phyloP scores from a whole-genome alignment of 2,888 invertebrate species.

The Molanna angustata region DNA sequence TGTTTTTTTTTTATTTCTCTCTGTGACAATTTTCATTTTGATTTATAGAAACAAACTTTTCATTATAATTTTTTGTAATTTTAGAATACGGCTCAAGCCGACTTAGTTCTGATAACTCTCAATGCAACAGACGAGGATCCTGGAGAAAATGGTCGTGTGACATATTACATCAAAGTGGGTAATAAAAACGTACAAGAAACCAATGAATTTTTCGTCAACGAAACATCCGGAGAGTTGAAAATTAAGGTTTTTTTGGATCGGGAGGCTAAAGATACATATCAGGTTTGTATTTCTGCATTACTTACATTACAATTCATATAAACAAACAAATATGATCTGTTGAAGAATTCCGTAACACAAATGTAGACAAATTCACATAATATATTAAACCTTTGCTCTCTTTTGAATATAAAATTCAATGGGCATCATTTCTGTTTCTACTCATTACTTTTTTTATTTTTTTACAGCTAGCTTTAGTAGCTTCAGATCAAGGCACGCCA shows the following conservation, averaged over 20 bases:
- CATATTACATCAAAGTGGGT: conserved; percentile 78
- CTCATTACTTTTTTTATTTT: too few relatives aligned
- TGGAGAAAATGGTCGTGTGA: conserved; percentile 80
- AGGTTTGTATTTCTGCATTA: conserved; percentile 38
- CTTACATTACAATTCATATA: background rate
- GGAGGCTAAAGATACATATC: conserved; percentile 57
- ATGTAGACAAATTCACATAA: background rate
- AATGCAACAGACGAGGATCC: conserved; percentile 79
- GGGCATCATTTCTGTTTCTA: background rate
- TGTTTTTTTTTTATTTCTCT: too few relatives aligned
- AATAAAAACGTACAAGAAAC: conserved; percentile 77
- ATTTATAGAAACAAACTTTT: too few relatives aligned
- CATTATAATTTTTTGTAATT: too few relatives aligned
- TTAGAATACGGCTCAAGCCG: conserved; percentile 70
- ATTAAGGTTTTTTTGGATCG: conserved; percentile 78
- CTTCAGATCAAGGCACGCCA: conserved; percentile 80
- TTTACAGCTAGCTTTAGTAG: conserved; percentile 77
- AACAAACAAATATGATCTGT: background rate
- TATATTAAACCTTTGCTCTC: background rate
- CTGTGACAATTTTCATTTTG: too few relatives aligned
- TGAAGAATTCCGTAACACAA: background rate
- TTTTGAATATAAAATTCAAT: background rate
- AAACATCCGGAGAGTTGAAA: conserved; percentile 74
- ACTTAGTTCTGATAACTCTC: conserved; percentile 76
- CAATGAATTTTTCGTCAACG: conserved; percentile 76